These are phyloP conservation scores for Stenodema calcarata DNA, from an alignment of 2,888 invertebrate species.

Conservation along the genomic window DNA sequence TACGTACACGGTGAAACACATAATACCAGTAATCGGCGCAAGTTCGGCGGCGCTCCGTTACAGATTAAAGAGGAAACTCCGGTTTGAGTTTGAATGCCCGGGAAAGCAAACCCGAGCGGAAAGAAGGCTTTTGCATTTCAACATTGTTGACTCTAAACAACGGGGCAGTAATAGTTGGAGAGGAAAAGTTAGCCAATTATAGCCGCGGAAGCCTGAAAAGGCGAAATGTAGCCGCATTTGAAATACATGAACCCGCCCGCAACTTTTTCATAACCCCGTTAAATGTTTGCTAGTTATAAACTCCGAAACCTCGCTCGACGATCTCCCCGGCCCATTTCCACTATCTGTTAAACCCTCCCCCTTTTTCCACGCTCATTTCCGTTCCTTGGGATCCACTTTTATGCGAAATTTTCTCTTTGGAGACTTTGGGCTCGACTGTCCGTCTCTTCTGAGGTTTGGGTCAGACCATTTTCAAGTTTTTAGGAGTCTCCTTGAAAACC, in stretches of 20 bases:
- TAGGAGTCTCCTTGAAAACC: background rate
- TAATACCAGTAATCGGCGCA: too few species aligned
- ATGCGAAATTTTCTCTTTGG: slow-evolving; percentile 7
- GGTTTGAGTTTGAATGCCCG: background rate
- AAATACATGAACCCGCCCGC: slow-evolving; percentile 43
- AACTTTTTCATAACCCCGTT: slow-evolving; percentile 49
- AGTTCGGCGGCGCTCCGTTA: background rate
- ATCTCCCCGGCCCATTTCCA: background rate
- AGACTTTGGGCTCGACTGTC: slow-evolving; percentile 25
- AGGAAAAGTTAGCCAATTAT: slow-evolving; percentile 48
- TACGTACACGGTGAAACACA: too few species aligned
- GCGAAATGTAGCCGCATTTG: slow-evolving; percentile 44
- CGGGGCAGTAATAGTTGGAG: slow-evolving; percentile 43
- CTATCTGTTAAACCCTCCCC: background rate
- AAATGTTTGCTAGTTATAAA: slow-evolving; percentile 50
- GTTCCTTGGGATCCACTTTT: background rate
- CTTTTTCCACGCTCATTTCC: background rate
- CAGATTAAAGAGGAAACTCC: background rate
- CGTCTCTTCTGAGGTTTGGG: background rate
- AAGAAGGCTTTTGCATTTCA: slow-evolving; percentile 35
- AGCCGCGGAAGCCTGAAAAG: slow-evolving; percentile 25
- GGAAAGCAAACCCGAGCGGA: background rate
- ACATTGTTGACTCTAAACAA: slow-evolving; percentile 46
- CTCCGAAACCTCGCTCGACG: slow-evolving; percentile 34
- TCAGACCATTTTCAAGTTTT: slow-evolving; percentile 16